Evolutionary conservation across 2,888 invertebrate genomes (phyloP).

Genomic region (Spialia ferax): DNA sequence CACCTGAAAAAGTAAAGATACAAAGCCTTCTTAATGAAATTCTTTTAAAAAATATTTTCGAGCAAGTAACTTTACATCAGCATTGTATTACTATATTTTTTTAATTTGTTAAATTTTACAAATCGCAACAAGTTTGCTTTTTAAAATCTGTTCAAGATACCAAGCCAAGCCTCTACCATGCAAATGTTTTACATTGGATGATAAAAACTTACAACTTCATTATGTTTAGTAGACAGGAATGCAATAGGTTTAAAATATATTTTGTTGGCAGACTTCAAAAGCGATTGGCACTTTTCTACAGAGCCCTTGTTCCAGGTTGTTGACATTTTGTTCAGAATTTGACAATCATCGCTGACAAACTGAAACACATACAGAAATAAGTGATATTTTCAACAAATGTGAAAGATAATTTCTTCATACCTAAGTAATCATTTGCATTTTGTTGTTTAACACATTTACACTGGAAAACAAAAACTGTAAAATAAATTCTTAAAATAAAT

Average conservation of each 20-base stretch:
- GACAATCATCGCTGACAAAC: conserved; percentile 55
- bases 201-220: conserved; percentile 64
- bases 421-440: no score
- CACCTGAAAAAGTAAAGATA: conserved; percentile 51
- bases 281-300: conserved; percentile 52
- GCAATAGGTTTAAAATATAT: conserved; percentile 60
- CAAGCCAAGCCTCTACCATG: no score
- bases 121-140: no score
- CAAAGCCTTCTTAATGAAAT: not conserved
- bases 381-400: not conserved
- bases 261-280: conserved; percentile 53
- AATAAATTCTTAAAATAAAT: not conserved
- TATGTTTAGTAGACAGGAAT: conserved; percentile 56
- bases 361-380: conserved; percentile 39
- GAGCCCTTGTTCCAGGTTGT: conserved; percentile 58
- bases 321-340: conserved; percentile 52
- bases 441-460: no score
- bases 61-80: no score
- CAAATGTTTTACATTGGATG: no score
- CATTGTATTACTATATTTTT: no score
- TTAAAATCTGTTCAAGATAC: no score
- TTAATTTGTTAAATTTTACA: no score
- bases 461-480: no score
- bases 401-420: not conserved
- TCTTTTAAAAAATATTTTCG: no score